Evolutionary conservation across 2,113 vertebrate species (phyloP).

Genomic region (Microcebus tavaratra): DNA sequence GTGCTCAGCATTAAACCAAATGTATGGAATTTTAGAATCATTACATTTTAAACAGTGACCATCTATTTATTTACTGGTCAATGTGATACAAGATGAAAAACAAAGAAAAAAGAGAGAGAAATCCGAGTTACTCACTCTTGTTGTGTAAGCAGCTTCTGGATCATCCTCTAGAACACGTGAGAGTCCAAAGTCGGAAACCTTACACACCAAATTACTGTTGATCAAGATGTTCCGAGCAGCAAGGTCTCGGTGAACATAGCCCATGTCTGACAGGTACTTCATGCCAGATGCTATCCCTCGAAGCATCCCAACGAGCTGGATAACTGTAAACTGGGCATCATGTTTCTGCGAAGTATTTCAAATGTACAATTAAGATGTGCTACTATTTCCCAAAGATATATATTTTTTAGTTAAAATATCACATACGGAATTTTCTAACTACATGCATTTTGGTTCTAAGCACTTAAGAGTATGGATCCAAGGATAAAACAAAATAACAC

Average conservation of each 20-base stretch:
- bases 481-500: not conserved
- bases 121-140: constrained; percentile 83
- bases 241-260: constrained; percentile 92
- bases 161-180: constrained; percentile 95
- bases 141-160: constrained; percentile 90
- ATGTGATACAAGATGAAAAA: not conserved
- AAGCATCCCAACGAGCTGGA: constrained; percentile 94
- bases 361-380: constrained; percentile 37
- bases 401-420: not conserved
- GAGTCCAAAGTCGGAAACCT: constrained; percentile 98
- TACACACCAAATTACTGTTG: constrained; percentile 95
- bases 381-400: not conserved
- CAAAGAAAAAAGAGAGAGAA: not conserved
- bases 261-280: constrained; percentile 94
- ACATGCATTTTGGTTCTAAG: not conserved
- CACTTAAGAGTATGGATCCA: not conserved
- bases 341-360: constrained; percentile 91
- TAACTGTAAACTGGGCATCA: constrained; percentile 97
- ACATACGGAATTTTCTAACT: not conserved
- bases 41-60: not conserved
- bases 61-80: not conserved
- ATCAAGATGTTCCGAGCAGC: constrained; percentile 95
- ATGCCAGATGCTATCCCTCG: constrained; percentile 93
- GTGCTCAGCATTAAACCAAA: not conserved
- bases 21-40: not conserved